Percentiles rank a stretch among this genome's conserved stretches.
These are phyloP conservation scores for Patiria pectinifera DNA, from an alignment of 53 echinoderm and acorn worm species.

Conservation along the genomic window DNA sequence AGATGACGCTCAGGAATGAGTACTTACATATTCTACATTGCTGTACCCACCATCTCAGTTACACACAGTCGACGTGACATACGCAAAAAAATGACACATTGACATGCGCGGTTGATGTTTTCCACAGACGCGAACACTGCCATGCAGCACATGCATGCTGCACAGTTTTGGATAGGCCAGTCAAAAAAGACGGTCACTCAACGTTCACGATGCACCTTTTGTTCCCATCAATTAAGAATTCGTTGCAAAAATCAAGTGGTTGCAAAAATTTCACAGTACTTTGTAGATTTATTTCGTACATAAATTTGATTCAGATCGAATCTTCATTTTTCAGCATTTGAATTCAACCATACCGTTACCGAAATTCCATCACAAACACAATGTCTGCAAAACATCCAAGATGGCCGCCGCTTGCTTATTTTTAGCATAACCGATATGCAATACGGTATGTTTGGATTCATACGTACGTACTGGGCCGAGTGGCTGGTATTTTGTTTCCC, in stretches of 20 bases:
- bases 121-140: too few relatives aligned
- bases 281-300: background rate
- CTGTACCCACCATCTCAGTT: background rate
- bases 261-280: background rate
- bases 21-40: background rate
- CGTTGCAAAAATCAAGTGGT: background rate
- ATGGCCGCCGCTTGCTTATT: conserved; percentile 44
- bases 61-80: background rate
- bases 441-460: background rate
- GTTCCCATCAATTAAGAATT: background rate
- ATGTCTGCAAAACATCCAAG: conserved; percentile 43
- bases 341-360: background rate
- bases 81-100: too few relatives aligned
- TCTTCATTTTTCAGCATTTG: background rate
- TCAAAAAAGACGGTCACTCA: background rate
- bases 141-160: too few relatives aligned
- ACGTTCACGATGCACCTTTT: background rate
- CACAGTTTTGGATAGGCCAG: background rate
- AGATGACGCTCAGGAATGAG: background rate
- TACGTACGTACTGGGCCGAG: background rate
- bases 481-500: background rate
- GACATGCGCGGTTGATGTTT: too few relatives aligned
- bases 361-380: conserved; percentile 27
- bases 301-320: background rate
- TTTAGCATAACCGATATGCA: conserved; percentile 12